Conservation (phyloP, 2,113 vertebrate genomes). For the Carollia perspicillata region DNA sequence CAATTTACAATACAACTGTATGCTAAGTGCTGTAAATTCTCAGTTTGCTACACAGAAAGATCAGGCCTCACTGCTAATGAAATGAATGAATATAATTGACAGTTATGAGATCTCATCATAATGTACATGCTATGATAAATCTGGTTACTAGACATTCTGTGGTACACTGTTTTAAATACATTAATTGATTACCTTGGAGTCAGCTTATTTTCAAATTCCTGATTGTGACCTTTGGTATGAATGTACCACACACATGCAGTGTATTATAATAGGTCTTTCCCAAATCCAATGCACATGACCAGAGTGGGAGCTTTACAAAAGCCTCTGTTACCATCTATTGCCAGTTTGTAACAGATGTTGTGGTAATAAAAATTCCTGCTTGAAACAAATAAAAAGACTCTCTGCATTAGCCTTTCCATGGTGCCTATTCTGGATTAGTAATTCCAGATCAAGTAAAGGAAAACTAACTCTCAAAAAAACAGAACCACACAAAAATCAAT, state of each 20-base stretch:
- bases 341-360: slow-evolving; percentile 61
- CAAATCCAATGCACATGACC: neutral
- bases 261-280: neutral
- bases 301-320: slow-evolving; percentile 34
- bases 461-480: neutral
- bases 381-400: slow-evolving; percentile 51
- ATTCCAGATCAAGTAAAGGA: slow-evolving; percentile 4
- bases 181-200: slow-evolving; percentile 49
- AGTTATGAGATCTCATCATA: slow-evolving; percentile 50
- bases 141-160: slow-evolving; percentile 40
- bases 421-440: neutral
- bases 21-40: slow-evolving; percentile 45
- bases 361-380: slow-evolving; percentile 54
- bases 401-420: neutral
- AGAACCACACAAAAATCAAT: neutral
- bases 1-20: slow-evolving; percentile 40
- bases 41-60: slow-evolving; percentile 45
- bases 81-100: slow-evolving; percentile 62
- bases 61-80: slow-evolving; percentile 47
- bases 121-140: slow-evolving; percentile 49
- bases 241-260: neutral
- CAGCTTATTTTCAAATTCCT: slow-evolving; percentile 55
- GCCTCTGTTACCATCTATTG: neutral
- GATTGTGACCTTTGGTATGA: neutral
- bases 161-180: neutral